phyloP scores from a whole-genome alignment of 1,140 invertebrate species.

The Homalodisca vitripennis region DNA sequence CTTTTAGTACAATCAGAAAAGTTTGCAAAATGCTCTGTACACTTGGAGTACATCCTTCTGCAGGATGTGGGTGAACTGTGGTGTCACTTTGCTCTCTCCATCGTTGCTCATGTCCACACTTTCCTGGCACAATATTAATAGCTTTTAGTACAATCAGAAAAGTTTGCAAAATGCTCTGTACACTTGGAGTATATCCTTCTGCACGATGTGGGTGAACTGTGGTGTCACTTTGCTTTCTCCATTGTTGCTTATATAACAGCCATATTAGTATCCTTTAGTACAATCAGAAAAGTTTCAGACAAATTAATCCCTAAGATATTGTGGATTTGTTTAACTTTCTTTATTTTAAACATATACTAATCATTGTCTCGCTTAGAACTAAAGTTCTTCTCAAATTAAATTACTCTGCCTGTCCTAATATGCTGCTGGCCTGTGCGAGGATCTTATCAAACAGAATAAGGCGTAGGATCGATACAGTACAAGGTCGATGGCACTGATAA shows the following conservation, averaged over 20 bases:
- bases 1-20: slow-evolving; percentile 54
- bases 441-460: too few species aligned
- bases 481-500: too few species aligned
- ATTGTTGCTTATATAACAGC: slow-evolving; percentile 69
- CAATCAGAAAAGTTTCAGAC: slow-evolving; percentile 64
- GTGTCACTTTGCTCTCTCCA: slow-evolving; percentile 76
- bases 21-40: slow-evolving; percentile 94
- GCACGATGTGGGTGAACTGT: slow-evolving; percentile 94
- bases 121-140: slow-evolving; percentile 71
- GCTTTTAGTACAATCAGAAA: slow-evolving; percentile 49
- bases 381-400: too few species aligned
- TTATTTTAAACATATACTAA: too few species aligned
- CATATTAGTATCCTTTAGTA: slow-evolving; percentile 45
- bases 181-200: slow-evolving; percentile 98
- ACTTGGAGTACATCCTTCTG: slow-evolving; percentile 99
- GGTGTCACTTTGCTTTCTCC: slow-evolving; percentile 79
- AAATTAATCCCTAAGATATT: too few species aligned
- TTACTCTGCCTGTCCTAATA: too few species aligned
- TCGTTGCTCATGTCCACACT: slow-evolving; percentile 74
- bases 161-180: slow-evolving; percentile 97
- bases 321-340: too few species aligned
- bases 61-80: slow-evolving; percentile 93
- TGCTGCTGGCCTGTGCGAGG: too few species aligned
- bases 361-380: too few species aligned
- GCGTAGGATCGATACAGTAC: too few species aligned